A percentile compares a stretch with the other conserved stretches of the same genome.
Conservation (phyloP, 2,888 invertebrate genomes). For the Mongoloraphidia duomilia region DNA sequence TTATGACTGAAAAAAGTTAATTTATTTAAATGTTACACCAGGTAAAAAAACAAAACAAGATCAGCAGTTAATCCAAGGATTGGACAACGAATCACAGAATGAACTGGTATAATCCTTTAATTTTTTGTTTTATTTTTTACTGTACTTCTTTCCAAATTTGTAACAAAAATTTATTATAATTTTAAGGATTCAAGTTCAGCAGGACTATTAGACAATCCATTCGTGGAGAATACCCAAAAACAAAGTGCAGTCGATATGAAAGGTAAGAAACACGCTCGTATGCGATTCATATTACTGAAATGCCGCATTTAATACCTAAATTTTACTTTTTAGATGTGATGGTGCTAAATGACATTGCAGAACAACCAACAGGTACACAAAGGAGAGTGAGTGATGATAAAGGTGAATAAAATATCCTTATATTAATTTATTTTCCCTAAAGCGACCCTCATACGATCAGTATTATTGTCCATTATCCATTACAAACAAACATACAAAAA, state of each 20-base stretch:
- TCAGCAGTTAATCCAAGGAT: conserved; percentile 60
- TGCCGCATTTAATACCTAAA: neutral
- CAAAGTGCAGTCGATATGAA: conserved; percentile 89
- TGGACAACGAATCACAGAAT: conserved; percentile 53
- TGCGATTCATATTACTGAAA: too few relatives aligned
- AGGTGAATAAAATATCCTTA: conserved; percentile 44
- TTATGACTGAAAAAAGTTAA: too few relatives aligned
- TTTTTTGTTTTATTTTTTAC: neutral
- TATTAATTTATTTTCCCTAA: conserved; percentile 16
- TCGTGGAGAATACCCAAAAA: conserved; percentile 74
- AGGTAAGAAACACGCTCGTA: conserved; percentile 18
- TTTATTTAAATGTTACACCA: too few relatives aligned
- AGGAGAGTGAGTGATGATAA: conserved; percentile 75
- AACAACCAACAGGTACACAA: conserved; percentile 83
- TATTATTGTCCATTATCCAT: too few relatives aligned
- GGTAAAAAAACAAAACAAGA: conserved; percentile 73
- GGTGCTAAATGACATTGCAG: conserved; percentile 93
- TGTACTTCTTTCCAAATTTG: too few relatives aligned
- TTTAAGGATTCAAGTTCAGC: conserved; percentile 67
- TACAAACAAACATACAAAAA: too few relatives aligned
- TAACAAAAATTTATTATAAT: conserved; percentile 4
- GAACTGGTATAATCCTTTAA: conserved; percentile 21
- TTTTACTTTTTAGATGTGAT: conserved; percentile 66
- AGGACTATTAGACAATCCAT: conserved; percentile 76
- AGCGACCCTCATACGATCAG: too few relatives aligned